Evolutionary conservation across 2,113 vertebrate genomes (phyloP).

Genomic region (Tonatia bakeri): DNA sequence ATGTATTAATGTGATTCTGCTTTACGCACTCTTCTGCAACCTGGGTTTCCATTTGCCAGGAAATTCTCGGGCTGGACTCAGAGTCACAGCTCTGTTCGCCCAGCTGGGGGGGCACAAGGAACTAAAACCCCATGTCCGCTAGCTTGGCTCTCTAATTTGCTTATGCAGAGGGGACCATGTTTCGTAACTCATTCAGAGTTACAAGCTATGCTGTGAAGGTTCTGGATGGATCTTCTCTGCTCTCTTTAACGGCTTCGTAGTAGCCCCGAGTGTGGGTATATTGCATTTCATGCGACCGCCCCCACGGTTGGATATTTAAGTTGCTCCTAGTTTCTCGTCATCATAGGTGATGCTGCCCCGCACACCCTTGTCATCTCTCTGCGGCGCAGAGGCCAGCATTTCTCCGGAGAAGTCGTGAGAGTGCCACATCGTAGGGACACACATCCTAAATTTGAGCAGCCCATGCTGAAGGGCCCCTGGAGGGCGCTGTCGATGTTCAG

Average conservation of each 20-base stretch:
- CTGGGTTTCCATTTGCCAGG: not conserved
- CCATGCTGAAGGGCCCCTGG: not conserved
- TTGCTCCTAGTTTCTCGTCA: not conserved
- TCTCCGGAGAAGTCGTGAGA: not conserved
- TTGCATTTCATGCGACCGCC: too few species aligned
- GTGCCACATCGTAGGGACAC: not conserved
- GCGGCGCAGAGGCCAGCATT: too few species aligned
- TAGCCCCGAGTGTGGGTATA: not conserved
- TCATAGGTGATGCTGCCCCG: not conserved
- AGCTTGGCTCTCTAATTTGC: not conserved
- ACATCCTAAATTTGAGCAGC: not conserved
- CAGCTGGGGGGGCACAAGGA: accelerated
- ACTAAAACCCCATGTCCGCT: not conserved
- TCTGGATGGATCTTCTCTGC: not conserved
- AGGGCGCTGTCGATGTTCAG: accelerated
- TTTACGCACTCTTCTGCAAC: not conserved
- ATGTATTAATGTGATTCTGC: not conserved
- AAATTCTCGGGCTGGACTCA: not conserved
- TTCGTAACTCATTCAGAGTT: not conserved
- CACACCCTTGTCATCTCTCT: not conserved
- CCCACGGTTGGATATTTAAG: not conserved
- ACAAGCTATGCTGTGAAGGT: not conserved
- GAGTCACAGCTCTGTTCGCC: too few species aligned
- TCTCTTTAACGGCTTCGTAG: not conserved
- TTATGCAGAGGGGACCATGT: not conserved